Base-by-base conservation (phyloP, 2,888 invertebrate species). In the Rhabditophanes sp. region DNA sequence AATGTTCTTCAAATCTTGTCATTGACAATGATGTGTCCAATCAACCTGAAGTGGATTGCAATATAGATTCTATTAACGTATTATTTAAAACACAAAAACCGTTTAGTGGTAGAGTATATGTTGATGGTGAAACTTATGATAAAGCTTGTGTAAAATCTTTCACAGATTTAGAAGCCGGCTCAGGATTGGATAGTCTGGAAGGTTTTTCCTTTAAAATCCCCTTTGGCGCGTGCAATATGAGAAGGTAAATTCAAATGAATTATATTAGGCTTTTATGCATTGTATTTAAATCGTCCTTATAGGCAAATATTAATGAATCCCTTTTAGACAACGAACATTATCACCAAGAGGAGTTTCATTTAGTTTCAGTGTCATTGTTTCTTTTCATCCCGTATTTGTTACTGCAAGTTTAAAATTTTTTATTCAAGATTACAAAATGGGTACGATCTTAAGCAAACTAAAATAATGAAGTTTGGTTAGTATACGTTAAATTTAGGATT, bases 181-280 rank as follows among this genome's bases (percentile, higher is more conserved):
- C 12, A 24, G 18, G 18, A 3, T 4, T 17, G 11, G 22, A n/a
- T 20, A 4, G 18, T 16, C 9, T 5, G 33, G 42, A 24, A 17
- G 32, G 17, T 23, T 20, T 12, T 39, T 48, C 4, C 42, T 56
- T 64, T 38, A 41, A 48, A n/a, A 41, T 64, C 8, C 50, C 50
- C 11, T 59, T 64, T 22, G 64, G 64, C 20, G 51, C 48, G n/a
- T 64, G 64, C 35, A 61, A 61, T 28, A 64, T 64, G 64, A 39
- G 64, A 5, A 28, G 64, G 16, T 59, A 63, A 30, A 22, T 19
- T 12, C 11, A 6, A 7, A 15, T 2, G 21, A 9, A 16, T 2
- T 37, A 14, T 15, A 16, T 16, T 22, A 18, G 11, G 25, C 17
- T 4, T 9, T 11, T n/a, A 9, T 15, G 3, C 23, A 17, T n/a